phyloP scores from a whole-genome alignment of 2,797 vertebrate genomes.

The Muscicapa comitata region DNA sequence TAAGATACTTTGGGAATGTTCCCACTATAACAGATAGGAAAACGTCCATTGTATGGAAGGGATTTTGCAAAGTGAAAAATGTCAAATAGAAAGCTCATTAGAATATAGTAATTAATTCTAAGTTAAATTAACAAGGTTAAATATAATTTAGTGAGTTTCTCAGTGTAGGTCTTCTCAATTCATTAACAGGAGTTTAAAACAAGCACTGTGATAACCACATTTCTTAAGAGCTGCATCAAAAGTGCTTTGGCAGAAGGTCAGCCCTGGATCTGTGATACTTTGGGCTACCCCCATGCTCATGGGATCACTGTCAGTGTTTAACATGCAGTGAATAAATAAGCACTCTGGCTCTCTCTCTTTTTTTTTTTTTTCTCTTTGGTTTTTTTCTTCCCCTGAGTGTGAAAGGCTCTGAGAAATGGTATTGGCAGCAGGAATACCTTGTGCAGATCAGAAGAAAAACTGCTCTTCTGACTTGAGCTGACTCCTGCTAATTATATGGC shows the following conservation, averaged over 20 bases:
- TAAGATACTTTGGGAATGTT: constrained; percentile 11
- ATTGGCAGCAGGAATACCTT: not conserved
- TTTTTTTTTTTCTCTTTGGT: not conserved
- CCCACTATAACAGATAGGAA: not conserved
- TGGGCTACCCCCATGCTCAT: not conserved
- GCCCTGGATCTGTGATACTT: constrained; percentile 18
- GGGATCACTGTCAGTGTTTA: constrained; percentile 22
- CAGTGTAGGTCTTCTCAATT: not conserved
- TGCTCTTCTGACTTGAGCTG: not conserved
- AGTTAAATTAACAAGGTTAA: constrained; percentile 38
- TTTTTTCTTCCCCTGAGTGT: not conserved
- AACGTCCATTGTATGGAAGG: not conserved
- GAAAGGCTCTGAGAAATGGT: not conserved
- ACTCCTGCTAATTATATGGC: not conserved
- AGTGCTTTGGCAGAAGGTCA: constrained; percentile 22
- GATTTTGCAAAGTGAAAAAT: constrained; percentile 22
- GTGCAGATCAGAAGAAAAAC: not conserved
- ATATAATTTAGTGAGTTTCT: not conserved
- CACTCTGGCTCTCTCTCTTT: not conserved
- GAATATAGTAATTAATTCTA: constrained; percentile 9
- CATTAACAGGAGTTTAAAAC: constrained; percentile 40
- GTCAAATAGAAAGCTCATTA: constrained; percentile 1
- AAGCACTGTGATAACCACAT: not conserved
- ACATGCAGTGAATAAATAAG: not conserved
- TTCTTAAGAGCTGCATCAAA: constrained; percentile 1